Evolutionary conservation across 2,888 invertebrate species (phyloP), one percentile per base, ranked within the genome.

Genomic region (Mesorhabditis belari): DNA sequence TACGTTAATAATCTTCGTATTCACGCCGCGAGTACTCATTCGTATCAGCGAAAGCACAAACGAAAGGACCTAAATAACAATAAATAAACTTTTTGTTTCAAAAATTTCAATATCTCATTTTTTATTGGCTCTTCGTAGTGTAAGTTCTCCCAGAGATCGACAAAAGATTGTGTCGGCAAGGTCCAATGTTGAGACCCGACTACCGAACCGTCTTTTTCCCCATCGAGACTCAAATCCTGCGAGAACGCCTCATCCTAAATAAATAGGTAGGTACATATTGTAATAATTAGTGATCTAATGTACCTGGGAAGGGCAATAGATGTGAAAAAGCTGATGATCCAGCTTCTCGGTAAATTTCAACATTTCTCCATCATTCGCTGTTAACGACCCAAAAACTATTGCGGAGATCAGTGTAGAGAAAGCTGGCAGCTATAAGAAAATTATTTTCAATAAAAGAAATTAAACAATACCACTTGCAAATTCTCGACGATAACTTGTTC

Each of bases 111-210:
- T 19, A 77, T 72, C 75, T 88, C 86, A 70, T 87, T 85, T 82
- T 92, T 92, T 27, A 91, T 84, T 65, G 87, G 84, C 6, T 85
- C 82, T 71, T 90, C 89, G 81, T 88, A 92, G 66, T 90, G 86
- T 5, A 98, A 86, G 80, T 87, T 90, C 76, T 94, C 92, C 95
- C 95, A 98, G 3, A 92, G 82, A 1, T 89, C 90, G 73, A 88
- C 86, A 76, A 91, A 89, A 75, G 90, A 88, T 55, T 83, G 80
- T 9, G 88, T 86, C 0, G 96, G 96, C 61, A 93, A 84, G 58
- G 90, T 84, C 87, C 91, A 90, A 74, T 91, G 63, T 51, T 67
- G 70, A 0, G 76, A 75, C 4, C 73, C 77, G 17, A 77, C 66
- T 19, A 73, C 66, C 21, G 62, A 58, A 5, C 65, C 62, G 6